phyloP scores from a whole-genome alignment of 2,888 invertebrate species.

The Phania funesta region DNA sequence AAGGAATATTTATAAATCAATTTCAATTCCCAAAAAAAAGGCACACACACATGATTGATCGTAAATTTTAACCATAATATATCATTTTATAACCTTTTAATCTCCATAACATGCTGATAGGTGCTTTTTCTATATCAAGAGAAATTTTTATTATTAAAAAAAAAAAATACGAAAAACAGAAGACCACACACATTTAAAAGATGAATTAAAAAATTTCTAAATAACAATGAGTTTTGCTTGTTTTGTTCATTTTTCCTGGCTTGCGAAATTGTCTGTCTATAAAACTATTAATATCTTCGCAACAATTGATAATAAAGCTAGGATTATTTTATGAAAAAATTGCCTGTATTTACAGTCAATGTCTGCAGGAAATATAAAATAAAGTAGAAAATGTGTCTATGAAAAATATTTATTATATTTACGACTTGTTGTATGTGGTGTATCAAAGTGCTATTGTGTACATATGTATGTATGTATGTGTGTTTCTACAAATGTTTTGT shows the following conservation, averaged over 20 bases:
- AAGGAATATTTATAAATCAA: constrained; percentile 47
- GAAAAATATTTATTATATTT: not conserved
- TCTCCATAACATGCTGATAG: constrained; percentile 19
- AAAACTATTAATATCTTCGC: constrained; percentile 29
- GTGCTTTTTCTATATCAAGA: constrained; percentile 35
- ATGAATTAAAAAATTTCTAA: not conserved
- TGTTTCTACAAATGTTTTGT: constrained; percentile 12
- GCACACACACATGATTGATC: constrained; percentile 21
- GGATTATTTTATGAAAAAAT: not conserved
- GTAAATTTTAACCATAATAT: constrained; percentile 36
- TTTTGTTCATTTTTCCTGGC: not conserved
- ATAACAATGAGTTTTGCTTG: constrained; percentile 3
- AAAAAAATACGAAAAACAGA: not conserved
- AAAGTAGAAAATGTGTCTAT: not conserved
- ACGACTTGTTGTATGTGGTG: not conserved
- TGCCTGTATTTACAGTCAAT: not conserved
- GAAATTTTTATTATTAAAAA: constrained; percentile 16
- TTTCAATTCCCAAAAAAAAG: not conserved
- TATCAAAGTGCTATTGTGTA: not conserved
- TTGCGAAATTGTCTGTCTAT: constrained; percentile 29
- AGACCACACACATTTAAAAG: constrained; percentile 39
- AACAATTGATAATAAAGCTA: constrained; percentile 23
- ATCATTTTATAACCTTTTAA: constrained; percentile 52
- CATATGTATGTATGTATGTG: not conserved
- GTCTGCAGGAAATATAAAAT: constrained; percentile 22